phyloP scores from a whole-genome alignment of 2,888 invertebrate species.

The Matsumyia berberina region DNA sequence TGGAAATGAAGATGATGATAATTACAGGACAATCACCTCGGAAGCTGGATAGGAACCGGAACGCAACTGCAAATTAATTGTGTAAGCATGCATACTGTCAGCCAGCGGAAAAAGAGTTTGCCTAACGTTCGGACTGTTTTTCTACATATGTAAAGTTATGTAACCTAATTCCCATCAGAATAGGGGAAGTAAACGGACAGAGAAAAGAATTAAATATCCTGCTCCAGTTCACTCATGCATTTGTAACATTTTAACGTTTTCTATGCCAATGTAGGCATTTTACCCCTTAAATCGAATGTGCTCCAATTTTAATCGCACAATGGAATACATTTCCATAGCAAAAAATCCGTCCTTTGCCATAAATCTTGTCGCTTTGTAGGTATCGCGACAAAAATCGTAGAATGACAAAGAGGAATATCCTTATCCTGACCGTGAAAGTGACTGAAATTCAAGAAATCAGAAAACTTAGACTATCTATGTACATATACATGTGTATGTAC shows the following conservation, averaged over 20 bases:
- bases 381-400: conserved; percentile 20
- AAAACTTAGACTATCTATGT: background rate
- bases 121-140: conserved; percentile 8
- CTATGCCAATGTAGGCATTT: conserved; percentile 16
- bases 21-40: conserved; percentile 63
- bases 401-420: conserved; percentile 31
- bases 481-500: background rate
- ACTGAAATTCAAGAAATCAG: background rate
- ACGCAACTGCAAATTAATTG: conserved; percentile 50
- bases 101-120: background rate
- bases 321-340: conserved; percentile 18
- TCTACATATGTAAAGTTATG: conserved; percentile 24
- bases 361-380: background rate
- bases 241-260: conserved; percentile 18
- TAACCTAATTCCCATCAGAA: conserved; percentile 24
- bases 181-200: background rate
- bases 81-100: conserved; percentile 17
- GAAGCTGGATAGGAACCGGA: conserved; percentile 20
- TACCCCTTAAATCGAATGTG: conserved; percentile 20
- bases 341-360: conserved; percentile 28
- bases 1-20: conserved; percentile 55
- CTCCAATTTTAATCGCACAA: conserved; percentile 36
- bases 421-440: conserved; percentile 4
- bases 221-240: conserved; percentile 34
- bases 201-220: conserved; percentile 28